These are phyloP conservation scores for Apis mellifera DNA, from an alignment of 1,140 invertebrate species.

Conservation along the genomic window Amel_HAv3.1 CM009940.2:9597501-9598000, in stretches of 20 bases:
- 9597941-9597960: constrained; percentile 65
- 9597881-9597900: constrained; percentile 58
- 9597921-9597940: constrained; percentile 79
- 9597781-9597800: constrained; percentile 60
- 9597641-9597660: constrained; percentile 52
- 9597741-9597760: constrained; percentile 48
- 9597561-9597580: neutral
- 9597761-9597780: constrained; percentile 61
- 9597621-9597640: constrained; percentile 63
- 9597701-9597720: constrained; percentile 17
- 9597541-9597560: neutral
- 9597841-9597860: constrained; percentile 65
- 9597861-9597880: constrained; percentile 46
- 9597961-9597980: constrained; percentile 61
- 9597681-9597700: neutral
- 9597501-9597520: neutral
- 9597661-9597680: constrained; percentile 63
- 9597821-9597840: constrained; percentile 63
- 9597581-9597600: neutral
- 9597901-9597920: constrained; percentile 82
- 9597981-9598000: constrained; percentile 49
- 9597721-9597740: constrained; percentile 46
- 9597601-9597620: constrained; percentile 41
- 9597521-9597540: neutral
- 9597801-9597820: constrained; percentile 59